Evolutionary conservation across 1,140 invertebrate species (phyloP).

Genomic region (Ptiloglossa arizonensis): DNA sequence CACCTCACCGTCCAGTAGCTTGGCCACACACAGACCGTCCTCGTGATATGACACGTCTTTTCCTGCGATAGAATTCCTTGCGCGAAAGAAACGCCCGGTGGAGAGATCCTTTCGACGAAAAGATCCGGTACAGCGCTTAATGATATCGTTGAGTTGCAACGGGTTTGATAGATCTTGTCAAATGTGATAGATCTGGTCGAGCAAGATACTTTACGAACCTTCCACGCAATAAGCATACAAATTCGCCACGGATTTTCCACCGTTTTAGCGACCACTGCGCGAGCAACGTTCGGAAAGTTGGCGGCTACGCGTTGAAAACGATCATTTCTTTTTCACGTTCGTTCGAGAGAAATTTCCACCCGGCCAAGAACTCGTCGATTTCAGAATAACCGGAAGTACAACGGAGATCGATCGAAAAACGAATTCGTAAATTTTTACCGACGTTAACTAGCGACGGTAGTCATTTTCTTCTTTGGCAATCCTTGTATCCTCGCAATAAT

Average conservation of each 20-base stretch:
- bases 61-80: conserved; percentile 60
- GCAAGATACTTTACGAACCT: conserved; percentile 8
- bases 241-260: background rate
- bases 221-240: conserved; percentile 27
- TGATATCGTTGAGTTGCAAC: conserved; percentile 46
- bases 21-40: conserved; percentile 75
- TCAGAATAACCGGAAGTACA: too few species aligned
- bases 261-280: background rate
- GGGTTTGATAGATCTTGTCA: conserved; percentile 46
- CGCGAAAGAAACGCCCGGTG: conserved; percentile 55
- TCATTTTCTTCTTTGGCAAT: too few species aligned
- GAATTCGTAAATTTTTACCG: too few species aligned
- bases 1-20: conserved; percentile 71
- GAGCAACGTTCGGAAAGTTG: background rate
- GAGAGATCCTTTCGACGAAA: conserved; percentile 44
- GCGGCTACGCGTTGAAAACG: background rate
- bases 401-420: too few species aligned
- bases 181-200: conserved; percentile 38
- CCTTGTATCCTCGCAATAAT: background rate
- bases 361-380: too few species aligned
- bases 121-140: conserved; percentile 30
- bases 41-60: conserved; percentile 65
- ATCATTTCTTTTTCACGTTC: too few species aligned
- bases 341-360: too few species aligned
- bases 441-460: too few species aligned